Conservation (phyloP, 2,797 vertebrate genomes). For the Tympanoctomys barrerae region DNA sequence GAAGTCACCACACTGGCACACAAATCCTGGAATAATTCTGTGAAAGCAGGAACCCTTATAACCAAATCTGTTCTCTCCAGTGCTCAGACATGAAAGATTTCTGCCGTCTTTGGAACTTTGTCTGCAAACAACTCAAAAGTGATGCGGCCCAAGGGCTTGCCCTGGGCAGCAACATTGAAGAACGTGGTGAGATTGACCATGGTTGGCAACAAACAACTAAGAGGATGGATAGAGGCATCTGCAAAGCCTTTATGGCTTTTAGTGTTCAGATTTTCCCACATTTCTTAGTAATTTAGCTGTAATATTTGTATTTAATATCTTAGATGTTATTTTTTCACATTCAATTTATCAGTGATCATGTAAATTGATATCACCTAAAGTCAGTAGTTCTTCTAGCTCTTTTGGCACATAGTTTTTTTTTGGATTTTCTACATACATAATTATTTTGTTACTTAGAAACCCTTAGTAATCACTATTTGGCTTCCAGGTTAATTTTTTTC, state of each 20-base stretch:
- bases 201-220: no score
- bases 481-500: not conserved
- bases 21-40: no score
- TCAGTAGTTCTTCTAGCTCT: not conserved
- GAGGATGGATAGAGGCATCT: no score
- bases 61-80: no score
- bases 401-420: not conserved
- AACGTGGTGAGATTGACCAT: no score
- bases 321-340: not conserved
- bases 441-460: not conserved
- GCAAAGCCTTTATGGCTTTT: not conserved
- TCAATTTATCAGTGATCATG: not conserved
- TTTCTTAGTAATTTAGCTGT: not conserved
- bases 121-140: no score
- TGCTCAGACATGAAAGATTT: no score
- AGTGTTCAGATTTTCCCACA: not conserved
- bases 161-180: no score
- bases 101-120: no score
- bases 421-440: not conserved
- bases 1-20: no score
- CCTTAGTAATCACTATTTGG: not conserved
- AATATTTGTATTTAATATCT: constrained; percentile 43
- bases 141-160: no score
- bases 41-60: no score
- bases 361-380: not conserved